phyloP scores from a whole-genome alignment of 2,113 vertebrate species.

The Zingel zingel region DNA sequence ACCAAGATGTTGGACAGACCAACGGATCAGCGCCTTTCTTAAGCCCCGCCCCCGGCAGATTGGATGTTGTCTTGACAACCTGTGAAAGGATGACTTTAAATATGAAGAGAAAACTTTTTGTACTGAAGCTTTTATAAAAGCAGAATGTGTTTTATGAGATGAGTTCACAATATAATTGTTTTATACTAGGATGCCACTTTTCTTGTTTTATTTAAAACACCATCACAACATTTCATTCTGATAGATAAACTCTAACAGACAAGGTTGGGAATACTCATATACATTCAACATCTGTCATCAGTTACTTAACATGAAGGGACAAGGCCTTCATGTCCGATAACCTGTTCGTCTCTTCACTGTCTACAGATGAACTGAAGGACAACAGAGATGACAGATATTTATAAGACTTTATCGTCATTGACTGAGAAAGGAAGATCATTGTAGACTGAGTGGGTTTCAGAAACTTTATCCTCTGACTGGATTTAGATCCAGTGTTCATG shows the following conservation, averaged over 20 bases:
- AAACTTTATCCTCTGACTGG: not conserved
- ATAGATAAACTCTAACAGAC: slow-evolving; percentile 18
- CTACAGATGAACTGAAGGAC: not conserved
- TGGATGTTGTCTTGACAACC: not conserved
- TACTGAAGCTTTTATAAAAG: slow-evolving; percentile 19
- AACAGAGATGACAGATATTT: not conserved
- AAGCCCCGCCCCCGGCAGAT: not conserved
- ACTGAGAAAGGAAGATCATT: no score
- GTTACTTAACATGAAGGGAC: no score
- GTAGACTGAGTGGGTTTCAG: no score
- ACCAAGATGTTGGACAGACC: not conserved
- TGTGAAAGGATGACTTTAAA: slow-evolving; percentile 15
- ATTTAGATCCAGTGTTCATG: not conserved
- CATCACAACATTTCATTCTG: slow-evolving; percentile 21
- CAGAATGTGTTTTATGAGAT: slow-evolving; percentile 28
- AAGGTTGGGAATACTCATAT: not conserved
- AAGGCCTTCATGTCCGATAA: no score
- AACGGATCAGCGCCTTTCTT: not conserved
- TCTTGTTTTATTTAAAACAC: slow-evolving; percentile 28
- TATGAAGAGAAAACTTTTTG: slow-evolving; percentile 12
- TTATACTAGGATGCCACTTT: slow-evolving; percentile 59
- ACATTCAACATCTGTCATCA: not conserved
- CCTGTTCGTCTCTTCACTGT: not conserved
- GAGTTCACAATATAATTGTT: slow-evolving; percentile 54
- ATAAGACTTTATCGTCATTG: not conserved